Evolutionary conservation across 2,797 vertebrate genomes (phyloP).

Genomic region (Halcyon smyrnensis): DNA sequence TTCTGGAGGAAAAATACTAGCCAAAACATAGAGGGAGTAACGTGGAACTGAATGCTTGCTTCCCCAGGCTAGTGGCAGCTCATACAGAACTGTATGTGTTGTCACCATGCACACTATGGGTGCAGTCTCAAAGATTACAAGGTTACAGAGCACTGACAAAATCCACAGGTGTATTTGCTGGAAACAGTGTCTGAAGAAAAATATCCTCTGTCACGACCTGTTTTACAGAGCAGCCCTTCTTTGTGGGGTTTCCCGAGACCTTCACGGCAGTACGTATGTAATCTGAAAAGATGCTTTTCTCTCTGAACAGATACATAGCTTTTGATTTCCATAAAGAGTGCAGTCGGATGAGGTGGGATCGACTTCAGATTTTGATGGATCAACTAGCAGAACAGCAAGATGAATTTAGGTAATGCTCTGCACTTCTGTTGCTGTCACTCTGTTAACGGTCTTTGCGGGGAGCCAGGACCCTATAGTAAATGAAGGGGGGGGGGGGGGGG

Average conservation of each 20-base stretch:
- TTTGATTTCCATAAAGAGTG: slow-evolving; percentile 99
- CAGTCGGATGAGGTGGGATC: slow-evolving; percentile 95
- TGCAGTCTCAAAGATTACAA: not conserved
- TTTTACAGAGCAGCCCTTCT: not conserved
- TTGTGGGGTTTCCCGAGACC: not conserved
- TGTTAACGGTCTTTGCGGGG: not conserved
- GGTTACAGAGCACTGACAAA: not conserved
- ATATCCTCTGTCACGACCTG: not conserved
- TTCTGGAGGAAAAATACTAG: not conserved
- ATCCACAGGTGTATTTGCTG: not conserved
- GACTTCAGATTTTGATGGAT: slow-evolving; percentile 91
- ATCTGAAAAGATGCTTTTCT: not conserved
- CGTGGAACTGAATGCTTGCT: not conserved
- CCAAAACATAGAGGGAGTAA: not conserved
- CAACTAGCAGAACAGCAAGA: slow-evolving; percentile 88
- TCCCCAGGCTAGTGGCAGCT: not conserved
- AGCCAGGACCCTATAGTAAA: not conserved
- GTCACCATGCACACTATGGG: not conserved
- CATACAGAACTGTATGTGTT: not conserved
- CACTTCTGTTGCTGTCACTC: not conserved
- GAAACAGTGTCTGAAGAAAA: not conserved
- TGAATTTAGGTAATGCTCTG: slow-evolving; percentile 86
- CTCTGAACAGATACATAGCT: slow-evolving; percentile 85
- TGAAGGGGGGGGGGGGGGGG: accelerated
- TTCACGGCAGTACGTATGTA: not conserved